These are phyloP conservation scores for Scomberomorus guttatus DNA, from an alignment of 2,797 vertebrate genomes.

Conservation along the genomic window DNA sequence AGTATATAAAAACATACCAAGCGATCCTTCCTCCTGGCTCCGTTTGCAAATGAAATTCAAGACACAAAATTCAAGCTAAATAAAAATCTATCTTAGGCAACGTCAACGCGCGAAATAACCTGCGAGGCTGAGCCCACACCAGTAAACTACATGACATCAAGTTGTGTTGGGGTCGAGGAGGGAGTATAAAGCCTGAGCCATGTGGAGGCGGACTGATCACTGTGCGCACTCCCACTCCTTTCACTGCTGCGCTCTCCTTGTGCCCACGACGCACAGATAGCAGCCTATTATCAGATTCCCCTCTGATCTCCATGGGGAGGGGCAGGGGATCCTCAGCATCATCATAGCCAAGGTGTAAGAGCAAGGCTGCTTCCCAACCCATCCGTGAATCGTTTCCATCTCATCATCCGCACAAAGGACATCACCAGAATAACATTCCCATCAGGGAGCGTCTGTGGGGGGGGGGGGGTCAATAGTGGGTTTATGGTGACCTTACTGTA, in stretches of 20 bases:
- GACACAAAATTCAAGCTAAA: background rate
- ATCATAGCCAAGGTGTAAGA: constrained; percentile 48
- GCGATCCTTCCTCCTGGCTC: background rate
- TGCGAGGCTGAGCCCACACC: constrained; percentile 24
- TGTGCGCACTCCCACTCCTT: constrained; percentile 37
- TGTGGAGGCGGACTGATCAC: constrained; percentile 60
- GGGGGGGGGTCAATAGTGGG: background rate
- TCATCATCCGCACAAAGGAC: constrained; percentile 3
- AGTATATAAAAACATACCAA: constrained; percentile 61
- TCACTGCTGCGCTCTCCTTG: constrained; percentile 54
- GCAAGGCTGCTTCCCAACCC: constrained; percentile 33
- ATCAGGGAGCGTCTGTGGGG: background rate
- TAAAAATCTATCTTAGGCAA: constrained; percentile 1
- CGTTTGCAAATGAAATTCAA: constrained; percentile 24
- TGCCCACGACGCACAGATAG: constrained; percentile 69
- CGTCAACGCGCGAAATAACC: background rate
- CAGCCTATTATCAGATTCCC: constrained; percentile 75
- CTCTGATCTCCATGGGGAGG: constrained; percentile 70
- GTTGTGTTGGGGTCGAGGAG: constrained; percentile 39
- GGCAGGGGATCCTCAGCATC: constrained; percentile 71
- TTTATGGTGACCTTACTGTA: background rate
- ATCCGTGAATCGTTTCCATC: constrained; percentile 17
- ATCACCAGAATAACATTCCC: background rate
- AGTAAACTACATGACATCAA: constrained; percentile 36
- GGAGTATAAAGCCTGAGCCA: constrained; percentile 45